A percentile compares a stretch with the other conserved stretches of the same genome.
These are phyloP conservation scores for Apodemia duryi DNA, from an alignment of 2,888 invertebrate species.

Conservation along the genomic window DNA sequence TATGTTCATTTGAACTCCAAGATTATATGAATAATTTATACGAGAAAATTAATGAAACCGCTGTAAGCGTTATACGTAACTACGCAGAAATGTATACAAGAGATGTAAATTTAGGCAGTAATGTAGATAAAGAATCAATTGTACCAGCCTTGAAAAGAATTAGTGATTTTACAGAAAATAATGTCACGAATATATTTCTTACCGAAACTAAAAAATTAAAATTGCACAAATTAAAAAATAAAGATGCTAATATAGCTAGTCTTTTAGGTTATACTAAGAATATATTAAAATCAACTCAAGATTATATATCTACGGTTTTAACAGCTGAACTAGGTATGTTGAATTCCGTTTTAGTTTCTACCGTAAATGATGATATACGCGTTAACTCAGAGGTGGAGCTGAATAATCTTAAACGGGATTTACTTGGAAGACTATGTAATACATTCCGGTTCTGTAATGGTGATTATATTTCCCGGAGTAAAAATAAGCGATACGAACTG, in stretches of 20 bases:
- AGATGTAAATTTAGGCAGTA: conserved; percentile 42
- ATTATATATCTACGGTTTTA: conserved; percentile 28
- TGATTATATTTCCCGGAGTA: conserved; percentile 29
- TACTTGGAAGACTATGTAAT: conserved; percentile 41
- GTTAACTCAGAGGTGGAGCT: conserved; percentile 49
- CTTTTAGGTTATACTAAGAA: conserved; percentile 39
- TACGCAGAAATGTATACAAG: conserved; percentile 55
- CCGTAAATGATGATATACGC: conserved; percentile 45
- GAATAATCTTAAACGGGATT: conserved; percentile 40
- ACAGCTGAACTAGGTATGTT: conserved; percentile 32
- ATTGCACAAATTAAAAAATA: conserved; percentile 40
- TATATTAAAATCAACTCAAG: conserved; percentile 34
- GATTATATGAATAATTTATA: conserved; percentile 46
- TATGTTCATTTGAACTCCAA: conserved; percentile 52
- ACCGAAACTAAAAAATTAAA: conserved; percentile 37
- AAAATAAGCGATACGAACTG: conserved; percentile 19
- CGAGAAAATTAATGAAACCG: conserved; percentile 44
- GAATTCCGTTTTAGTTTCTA: conserved; percentile 35
- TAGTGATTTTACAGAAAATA: conserved; percentile 32
- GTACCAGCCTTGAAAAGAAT: conserved; percentile 36
- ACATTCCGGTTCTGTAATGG: conserved; percentile 50
- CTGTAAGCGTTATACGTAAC: conserved; percentile 43
- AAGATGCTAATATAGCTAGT: conserved; percentile 37
- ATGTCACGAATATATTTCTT: conserved; percentile 38
- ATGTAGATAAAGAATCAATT: conserved; percentile 38